phyloP scores from a whole-genome alignment of 2,888 invertebrate genomes.

The Formica aserva region DNA sequence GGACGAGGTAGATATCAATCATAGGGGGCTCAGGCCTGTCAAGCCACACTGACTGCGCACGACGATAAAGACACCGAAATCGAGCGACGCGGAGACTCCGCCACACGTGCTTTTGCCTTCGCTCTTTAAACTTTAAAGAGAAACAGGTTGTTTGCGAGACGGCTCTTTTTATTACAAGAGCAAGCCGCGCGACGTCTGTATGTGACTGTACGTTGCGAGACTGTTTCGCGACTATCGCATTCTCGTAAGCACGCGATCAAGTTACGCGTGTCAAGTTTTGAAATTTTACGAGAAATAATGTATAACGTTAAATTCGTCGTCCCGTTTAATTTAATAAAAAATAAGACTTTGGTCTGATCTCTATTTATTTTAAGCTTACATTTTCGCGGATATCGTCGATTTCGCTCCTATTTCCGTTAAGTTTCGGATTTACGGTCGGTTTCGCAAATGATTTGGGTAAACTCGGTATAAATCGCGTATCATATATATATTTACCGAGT shows the following conservation, averaged over 20 bases:
- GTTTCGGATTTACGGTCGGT: constrained; percentile 45
- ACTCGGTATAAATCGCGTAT: constrained; percentile 34
- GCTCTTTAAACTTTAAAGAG: constrained; percentile 42
- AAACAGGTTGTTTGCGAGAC: constrained; percentile 35
- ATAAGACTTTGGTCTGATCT: not conserved
- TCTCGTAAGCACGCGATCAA: not conserved
- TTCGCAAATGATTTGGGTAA: constrained; percentile 39
- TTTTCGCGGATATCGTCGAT: constrained; percentile 19
- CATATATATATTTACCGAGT: constrained; percentile 40
- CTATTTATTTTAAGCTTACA: constrained; percentile 13
- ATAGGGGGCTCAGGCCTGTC: constrained; percentile 77
- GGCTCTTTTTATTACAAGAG: not conserved
- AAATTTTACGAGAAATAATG: constrained; percentile 2
- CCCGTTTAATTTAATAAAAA: constrained; percentile 38
- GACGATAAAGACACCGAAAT: constrained; percentile 76
- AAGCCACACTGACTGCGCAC: constrained; percentile 68
- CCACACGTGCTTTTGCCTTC: constrained; percentile 34
- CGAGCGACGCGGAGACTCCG: constrained; percentile 66
- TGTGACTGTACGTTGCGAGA: not conserved
- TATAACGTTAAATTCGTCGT: not conserved
- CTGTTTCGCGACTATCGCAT: not conserved
- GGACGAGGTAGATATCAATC: constrained; percentile 77
- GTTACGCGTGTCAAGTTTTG: not conserved
- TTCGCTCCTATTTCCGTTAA: not conserved
- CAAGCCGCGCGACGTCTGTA: not conserved